Evolutionary conservation across 37 sponge, comb jelly and placozoan species (phyloP).

Genomic region (Crambe crambe): DNA sequence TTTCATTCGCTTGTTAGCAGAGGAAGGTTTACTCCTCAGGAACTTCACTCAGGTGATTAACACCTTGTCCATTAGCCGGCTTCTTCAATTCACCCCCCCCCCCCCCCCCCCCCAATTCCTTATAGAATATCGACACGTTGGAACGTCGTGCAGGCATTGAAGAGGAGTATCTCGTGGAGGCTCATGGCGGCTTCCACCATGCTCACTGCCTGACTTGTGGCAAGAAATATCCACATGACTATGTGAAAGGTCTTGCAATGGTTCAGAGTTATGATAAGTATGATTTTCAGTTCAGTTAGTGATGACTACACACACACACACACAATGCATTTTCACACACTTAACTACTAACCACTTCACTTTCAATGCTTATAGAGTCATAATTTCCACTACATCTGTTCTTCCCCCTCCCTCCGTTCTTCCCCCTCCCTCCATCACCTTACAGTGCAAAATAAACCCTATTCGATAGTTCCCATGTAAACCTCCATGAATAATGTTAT

Average conservation of each 20-base stretch:
- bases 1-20: constrained; percentile 84
- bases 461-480: no score
- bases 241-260: constrained; percentile 88
- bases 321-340: no score
- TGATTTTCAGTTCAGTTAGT: no score
- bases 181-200: constrained; percentile 90
- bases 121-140: constrained; percentile 95
- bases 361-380: not conserved
- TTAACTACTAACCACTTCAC: not conserved
- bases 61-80: not conserved
- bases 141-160: constrained; percentile 87
- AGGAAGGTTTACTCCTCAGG: constrained; percentile 86
- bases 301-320: no score
- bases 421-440: no score
- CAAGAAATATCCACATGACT: constrained; percentile 64
- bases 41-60: constrained; percentile 86
- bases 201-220: constrained; percentile 90
- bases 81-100: not conserved
- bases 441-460: no score
- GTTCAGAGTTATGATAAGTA: no score
- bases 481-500: no score
- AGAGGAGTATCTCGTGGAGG: constrained; percentile 81
- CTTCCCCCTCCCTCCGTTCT: no score
- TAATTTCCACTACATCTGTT: no score
- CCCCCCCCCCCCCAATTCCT: not conserved